Percentiles rank a stretch among this genome's conserved stretches.
These are phyloP conservation scores for Xestia xanthographa DNA, from an alignment of 2,888 invertebrate species.

Conservation along the genomic window DNA sequence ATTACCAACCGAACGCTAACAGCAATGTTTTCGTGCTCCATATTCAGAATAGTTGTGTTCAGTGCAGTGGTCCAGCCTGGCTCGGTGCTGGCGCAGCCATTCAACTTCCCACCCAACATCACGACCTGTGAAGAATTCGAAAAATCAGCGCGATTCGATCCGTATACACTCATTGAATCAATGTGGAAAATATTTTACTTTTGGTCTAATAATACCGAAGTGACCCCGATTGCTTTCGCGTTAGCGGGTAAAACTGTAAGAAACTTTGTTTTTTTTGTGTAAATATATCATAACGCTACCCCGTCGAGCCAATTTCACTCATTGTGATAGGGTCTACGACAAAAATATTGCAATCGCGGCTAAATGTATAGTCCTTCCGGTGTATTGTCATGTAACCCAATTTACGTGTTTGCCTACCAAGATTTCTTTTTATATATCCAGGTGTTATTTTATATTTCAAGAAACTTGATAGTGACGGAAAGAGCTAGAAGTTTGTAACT, in stretches of 20 bases:
- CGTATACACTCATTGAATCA: slow-evolving; percentile 78
- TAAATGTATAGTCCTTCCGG: slow-evolving; percentile 35
- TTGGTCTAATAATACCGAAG: slow-evolving; percentile 81
- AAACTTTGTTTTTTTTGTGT: slow-evolving; percentile 8
- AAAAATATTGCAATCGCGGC: slow-evolving; percentile 33
- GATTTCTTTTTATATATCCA: slow-evolving; percentile 29
- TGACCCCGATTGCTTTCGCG: slow-evolving; percentile 79
- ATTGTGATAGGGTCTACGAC: slow-evolving; percentile 3
- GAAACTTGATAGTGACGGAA: neutral
- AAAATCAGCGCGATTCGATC: slow-evolving; percentile 77
- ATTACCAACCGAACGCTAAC: slow-evolving; percentile 74
- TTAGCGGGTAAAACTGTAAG: slow-evolving; percentile 79
- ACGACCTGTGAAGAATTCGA: slow-evolving; percentile 85
- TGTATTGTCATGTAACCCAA: slow-evolving; percentile 56
- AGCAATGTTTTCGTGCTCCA: slow-evolving; percentile 80
- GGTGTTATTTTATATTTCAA: slow-evolving; percentile 38
- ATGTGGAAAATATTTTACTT: slow-evolving; percentile 86
- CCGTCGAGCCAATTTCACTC: neutral
- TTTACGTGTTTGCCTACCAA: slow-evolving; percentile 38
- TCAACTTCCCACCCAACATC: slow-evolving; percentile 53
- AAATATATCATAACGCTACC: neutral
- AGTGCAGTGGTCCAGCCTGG: slow-evolving; percentile 49
- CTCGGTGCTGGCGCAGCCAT: slow-evolving; percentile 32
- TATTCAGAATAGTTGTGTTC: slow-evolving; percentile 78
- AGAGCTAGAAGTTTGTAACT: slow-evolving; percentile 6